Percentiles rank a stretch among this genome's conserved stretches.
Evolutionary conservation across 2,797 vertebrate genomes (phyloP).

Genomic region (Danio aesculapii): DNA sequence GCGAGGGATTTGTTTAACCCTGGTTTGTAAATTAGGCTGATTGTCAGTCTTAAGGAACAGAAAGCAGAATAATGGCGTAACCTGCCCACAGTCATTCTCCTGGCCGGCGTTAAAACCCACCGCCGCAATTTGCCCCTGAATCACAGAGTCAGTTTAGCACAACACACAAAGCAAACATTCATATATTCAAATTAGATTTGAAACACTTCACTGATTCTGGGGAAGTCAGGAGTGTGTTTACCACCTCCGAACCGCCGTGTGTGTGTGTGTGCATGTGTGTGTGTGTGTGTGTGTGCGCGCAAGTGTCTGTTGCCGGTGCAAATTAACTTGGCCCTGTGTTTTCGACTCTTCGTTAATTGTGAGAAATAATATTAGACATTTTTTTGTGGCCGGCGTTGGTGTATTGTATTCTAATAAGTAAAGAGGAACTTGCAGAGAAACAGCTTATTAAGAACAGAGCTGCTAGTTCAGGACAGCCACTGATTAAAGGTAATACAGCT

Average conservation of each 20-base stretch:
- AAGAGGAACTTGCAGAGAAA: conserved; percentile 76
- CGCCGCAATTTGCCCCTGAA: conserved; percentile 61
- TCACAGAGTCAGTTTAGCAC: conserved; percentile 65
- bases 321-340: conserved; percentile 81
- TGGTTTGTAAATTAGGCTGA: conserved; percentile 26
- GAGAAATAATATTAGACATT: conserved; percentile 82
- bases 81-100: conserved; percentile 8
- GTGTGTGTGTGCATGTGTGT: conserved; percentile 37
- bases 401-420: conserved; percentile 84
- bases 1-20: neutral
- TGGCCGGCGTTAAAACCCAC: conserved; percentile 61
- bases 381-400: conserved; percentile 69
- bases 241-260: conserved; percentile 43
- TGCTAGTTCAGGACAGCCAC: conserved; percentile 75
- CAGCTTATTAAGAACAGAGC: conserved; percentile 81
- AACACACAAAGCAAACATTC: conserved; percentile 82
- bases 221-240: conserved; percentile 62
- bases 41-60: conserved; percentile 33
- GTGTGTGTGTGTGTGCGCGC: conserved; percentile 31
- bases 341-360: conserved; percentile 81
- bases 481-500: conserved; percentile 82
- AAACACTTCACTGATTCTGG: conserved; percentile 81
- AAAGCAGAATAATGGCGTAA: neutral
- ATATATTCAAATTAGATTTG: conserved; percentile 88
- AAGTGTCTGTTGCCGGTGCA: conserved; percentile 71